Base-by-base conservation (phyloP, 2,888 invertebrate genomes). In the Apodemia zela region DNA sequence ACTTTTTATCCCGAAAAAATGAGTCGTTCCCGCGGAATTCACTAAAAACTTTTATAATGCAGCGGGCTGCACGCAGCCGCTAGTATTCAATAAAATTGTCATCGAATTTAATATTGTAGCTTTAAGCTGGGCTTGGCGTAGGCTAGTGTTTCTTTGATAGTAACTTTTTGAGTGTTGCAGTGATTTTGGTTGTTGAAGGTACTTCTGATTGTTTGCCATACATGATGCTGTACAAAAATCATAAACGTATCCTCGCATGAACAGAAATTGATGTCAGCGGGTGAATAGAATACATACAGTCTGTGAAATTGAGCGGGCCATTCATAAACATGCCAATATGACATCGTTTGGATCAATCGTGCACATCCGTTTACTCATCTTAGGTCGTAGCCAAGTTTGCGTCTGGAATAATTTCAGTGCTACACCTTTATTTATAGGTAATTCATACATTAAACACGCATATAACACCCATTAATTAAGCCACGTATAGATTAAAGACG, bases 311-410 rank as follows among this genome's bases (percentile, higher is more conserved):
- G 69, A 74, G 71, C 74, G 73, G 74, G 76, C 75, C 78, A 81
- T 82, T 80, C 81, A 82, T 87, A 85, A 85, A 87, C 72, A 86
- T 83, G 82, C 76, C 83, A 85, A 81, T 85, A 78, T 75, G 75
- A 74, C 78, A 78, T 76, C 70, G 54, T 54, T 15, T 79, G 78
- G 82, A 82, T 84, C 85, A 85, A 81, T 83, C 79, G 79, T 74
- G 81, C 78, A 81, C 82, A 86, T 85, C 86, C 87, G 86, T 82
- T 81, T 74, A 74, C 70, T 76, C 75, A 77, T 74, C 73, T 72
- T 72, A 70, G 70, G 67, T 69, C 75, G 75, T 72, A 70, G 71
- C 73, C 74, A 69, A 70, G 68, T 73, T 71, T 72, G 70, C 71
- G 74, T 75, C 71, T 78, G 75, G 79, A 80, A 83, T 77, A 79